Percentiles rank a stretch among this genome's conserved stretches.
Conservation (phyloP, 2,113 vertebrate genomes). For the Sphyrna mokarran region DNA sequence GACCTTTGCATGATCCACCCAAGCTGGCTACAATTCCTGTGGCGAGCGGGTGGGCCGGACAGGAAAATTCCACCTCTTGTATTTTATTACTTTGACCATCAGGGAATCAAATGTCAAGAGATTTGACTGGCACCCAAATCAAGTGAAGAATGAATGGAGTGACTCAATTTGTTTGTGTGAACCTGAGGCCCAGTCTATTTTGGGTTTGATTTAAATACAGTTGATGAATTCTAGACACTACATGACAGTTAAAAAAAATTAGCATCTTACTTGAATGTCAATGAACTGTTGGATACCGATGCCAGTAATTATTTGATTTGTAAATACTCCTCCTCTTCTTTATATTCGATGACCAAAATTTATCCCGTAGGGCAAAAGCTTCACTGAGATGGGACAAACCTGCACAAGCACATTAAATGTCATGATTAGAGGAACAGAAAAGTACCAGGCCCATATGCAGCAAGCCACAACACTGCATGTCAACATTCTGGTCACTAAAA, state of each 20-base stretch:
- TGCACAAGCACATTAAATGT: neutral
- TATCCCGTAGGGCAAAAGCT: neutral
- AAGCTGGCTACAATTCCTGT: too few relatives aligned
- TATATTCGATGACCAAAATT: neutral
- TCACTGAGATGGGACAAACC: neutral
- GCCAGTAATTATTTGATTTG: neutral
- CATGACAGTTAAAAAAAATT: neutral
- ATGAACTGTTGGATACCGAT: neutral
- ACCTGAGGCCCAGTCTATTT: neutral
- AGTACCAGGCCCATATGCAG: neutral
- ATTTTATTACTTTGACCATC: neutral
- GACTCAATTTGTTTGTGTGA: too few relatives aligned
- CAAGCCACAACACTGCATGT: neutral
- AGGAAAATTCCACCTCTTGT: neutral
- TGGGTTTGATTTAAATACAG: neutral
- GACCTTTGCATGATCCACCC: too few relatives aligned
- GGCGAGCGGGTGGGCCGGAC: too few relatives aligned
- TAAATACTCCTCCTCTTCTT: neutral
- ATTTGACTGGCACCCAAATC: neutral
- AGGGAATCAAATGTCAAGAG: neutral
- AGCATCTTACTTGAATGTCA: neutral
- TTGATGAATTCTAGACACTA: neutral
- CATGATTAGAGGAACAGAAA: neutral
- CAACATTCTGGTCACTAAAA: neutral
- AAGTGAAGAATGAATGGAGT: neutral